Percentiles rank a stretch among this genome's conserved stretches.
These are phyloP conservation scores for Nebria salina DNA, from an alignment of 2,888 invertebrate species.

Conservation along the genomic window DNA sequence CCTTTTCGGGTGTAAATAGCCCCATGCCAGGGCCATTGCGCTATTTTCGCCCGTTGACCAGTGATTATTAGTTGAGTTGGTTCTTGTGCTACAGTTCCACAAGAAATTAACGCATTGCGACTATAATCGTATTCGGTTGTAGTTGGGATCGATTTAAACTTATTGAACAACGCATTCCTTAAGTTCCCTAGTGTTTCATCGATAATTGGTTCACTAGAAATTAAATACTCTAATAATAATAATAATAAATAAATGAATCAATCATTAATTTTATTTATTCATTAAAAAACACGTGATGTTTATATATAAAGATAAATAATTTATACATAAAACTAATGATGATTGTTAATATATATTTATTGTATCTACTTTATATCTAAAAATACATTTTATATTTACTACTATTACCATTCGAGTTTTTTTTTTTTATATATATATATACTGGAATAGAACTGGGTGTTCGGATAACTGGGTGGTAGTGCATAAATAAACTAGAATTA, in stretches of 20 bases:
- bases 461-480: neutral
- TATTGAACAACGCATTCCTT: slow-evolving; percentile 16
- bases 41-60: slow-evolving; percentile 61
- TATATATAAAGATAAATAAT: no score
- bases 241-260: neutral
- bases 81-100: slow-evolving; percentile 63
- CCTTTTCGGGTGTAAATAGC: slow-evolving; percentile 66
- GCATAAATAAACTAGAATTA: slow-evolving; percentile 11
- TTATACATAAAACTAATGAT: no score
- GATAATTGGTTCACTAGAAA: neutral
- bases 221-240: neutral
- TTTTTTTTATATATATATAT: neutral
- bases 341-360: no score
- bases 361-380: no score
- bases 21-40: slow-evolving; percentile 77
- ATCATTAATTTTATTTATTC: neutral
- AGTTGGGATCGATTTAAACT: slow-evolving; percentile 17
- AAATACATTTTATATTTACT: neutral
- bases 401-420: neutral
- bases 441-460: neutral
- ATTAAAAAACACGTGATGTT: neutral
- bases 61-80: slow-evolving; percentile 66
- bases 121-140: slow-evolving; percentile 7
- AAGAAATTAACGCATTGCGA: slow-evolving; percentile 50
- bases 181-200: neutral